Conservation (phyloP, 2,797 vertebrate genomes). For the Hyperoplus immaculatus region DNA sequence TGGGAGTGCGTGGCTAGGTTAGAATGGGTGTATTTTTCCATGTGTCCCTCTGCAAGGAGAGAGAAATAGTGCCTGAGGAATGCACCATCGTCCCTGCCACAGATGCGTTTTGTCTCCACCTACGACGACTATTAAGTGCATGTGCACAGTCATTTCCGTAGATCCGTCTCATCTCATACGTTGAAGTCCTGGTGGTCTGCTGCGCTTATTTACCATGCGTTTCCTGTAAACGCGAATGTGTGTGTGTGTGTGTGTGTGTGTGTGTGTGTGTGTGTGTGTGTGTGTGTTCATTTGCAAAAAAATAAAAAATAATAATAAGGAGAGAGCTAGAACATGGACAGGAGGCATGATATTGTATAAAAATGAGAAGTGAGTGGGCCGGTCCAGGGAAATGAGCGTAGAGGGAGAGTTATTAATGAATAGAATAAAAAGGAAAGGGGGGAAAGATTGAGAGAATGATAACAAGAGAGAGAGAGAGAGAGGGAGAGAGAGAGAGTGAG, state of each 20-base stretch:
- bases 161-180: slow-evolving; percentile 60
- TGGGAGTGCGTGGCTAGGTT: slow-evolving; percentile 59
- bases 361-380: slow-evolving; percentile 33
- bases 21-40: slow-evolving; percentile 71
- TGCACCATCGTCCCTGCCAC: slow-evolving; percentile 51
- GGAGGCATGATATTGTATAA: slow-evolving; percentile 23
- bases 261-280: background rate
- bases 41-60: slow-evolving; percentile 55
- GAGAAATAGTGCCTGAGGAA: slow-evolving; percentile 66
- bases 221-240: slow-evolving; percentile 3
- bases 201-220: slow-evolving; percentile 35
- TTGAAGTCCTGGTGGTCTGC: slow-evolving; percentile 59
- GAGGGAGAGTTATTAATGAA: slow-evolving; percentile 44
- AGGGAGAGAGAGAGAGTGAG: slow-evolving; percentile 33
- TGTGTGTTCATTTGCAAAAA: slow-evolving; percentile 21
- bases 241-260: background rate
- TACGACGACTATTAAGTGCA: slow-evolving; percentile 51
- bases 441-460: slow-evolving; percentile 43
- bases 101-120: slow-evolving; percentile 67
- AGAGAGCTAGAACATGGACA: background rate
- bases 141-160: slow-evolving; percentile 66
- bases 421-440: slow-evolving; percentile 32
- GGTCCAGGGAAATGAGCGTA: slow-evolving; percentile 31
- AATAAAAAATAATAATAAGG: background rate
- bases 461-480: slow-evolving; percentile 11